Base-by-base conservation (phyloP, 1,140 invertebrate species). In the Drosophila albomicans region DNA sequence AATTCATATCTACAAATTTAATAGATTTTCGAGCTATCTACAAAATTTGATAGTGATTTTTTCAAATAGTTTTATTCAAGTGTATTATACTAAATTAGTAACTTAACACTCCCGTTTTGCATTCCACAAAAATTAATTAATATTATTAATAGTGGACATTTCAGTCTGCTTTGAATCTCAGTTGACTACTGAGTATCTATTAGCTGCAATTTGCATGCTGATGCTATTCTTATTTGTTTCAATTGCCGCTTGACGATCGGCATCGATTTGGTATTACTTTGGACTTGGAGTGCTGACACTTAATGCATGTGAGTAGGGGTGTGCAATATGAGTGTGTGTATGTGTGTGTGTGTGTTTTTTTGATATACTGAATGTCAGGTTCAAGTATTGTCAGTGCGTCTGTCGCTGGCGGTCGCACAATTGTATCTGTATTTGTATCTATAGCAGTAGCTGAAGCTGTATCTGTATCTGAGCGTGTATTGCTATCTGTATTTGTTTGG, bases 291-390 rank as follows among this genome's bases (percentile, higher is more conserved):
- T 72, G 79, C 80, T 78, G 74, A 56, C 84, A 72, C 70, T 70
- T 66, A 52, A 61, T 69, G 72, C 41, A 46, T 58, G 15, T 28
- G 45, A 41, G 38, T 38, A 25, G 67, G 46, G 71, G 64, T 56
- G 43, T 52, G 63, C 35, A 10, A 8, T 8, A 10, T 20, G 20
- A 45, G 41, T 25, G 35, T 25, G 66, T 32, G 43, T 49, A 20
- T 51, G 68, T 35, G 35, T n/a, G 25, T 69, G 64, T 54, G 30
- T 56, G 32, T 56, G 71, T 25, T 1, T 20, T 54, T 16, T 56
- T 28, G 65, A 75, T 78, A 70, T 62, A 65, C 67, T 78, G 85
- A 88, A 84, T 88, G 84, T 88, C 85, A 88, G 85, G 85, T 88
- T 88, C 84, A 89, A 89, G 84, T 74, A 63, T 56, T 87, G 68